Base-by-base conservation (phyloP, 2,113 vertebrate genomes). In the Beaufortia kweichowensis region DNA sequence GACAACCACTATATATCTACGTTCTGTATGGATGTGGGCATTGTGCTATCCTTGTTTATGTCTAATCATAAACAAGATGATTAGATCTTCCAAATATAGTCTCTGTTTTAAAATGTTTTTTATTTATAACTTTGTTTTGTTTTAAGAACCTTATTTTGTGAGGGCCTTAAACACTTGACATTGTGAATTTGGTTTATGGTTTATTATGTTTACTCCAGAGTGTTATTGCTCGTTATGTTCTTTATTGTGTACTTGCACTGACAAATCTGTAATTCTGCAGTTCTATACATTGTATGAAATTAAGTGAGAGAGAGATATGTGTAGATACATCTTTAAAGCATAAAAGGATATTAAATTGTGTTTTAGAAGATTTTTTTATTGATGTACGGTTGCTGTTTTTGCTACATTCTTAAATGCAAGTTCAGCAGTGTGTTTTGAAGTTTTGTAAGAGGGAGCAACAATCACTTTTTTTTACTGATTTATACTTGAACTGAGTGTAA, bases 61-160 rank as follows among this genome's bases (percentile, higher is more conserved):
- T 41, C 31, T 71, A 26, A n/a, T n/a, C n/a, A n/a, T n/a, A n/a
- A n/a, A n/a, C n/a, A n/a, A n/a, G n/a, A n/a, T n/a, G n/a, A n/a
- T n/a, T n/a, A 71, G 19, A 74, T 48, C 39, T 61, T 74, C 57
- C 71, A 61, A 61, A 61, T 72, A 72, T 46, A 23, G 3, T n/a
- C 56, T n/a, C 2, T 59, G 56, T 35, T 29, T 70, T 56, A n/a
- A n/a, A n/a, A n/a, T 55, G 31, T 50, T 69, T 31, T 29, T n/a
- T 19, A 29, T 50, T 68, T 68, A 15, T 56, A 26, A 33, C 33
- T 26, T 14, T 59, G 2, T n/a, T 59, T 2, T 61, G 35, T 63
- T 73, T 73, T 29, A 59, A 41, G 21, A 57, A 43, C 35, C 50
- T 71, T 33, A 41, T 71, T 71, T 71, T 41, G 28, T 41, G 15